Evolutionary conservation across 1,140 invertebrate species (phyloP).

Genomic region (Formica exsecta): DNA sequence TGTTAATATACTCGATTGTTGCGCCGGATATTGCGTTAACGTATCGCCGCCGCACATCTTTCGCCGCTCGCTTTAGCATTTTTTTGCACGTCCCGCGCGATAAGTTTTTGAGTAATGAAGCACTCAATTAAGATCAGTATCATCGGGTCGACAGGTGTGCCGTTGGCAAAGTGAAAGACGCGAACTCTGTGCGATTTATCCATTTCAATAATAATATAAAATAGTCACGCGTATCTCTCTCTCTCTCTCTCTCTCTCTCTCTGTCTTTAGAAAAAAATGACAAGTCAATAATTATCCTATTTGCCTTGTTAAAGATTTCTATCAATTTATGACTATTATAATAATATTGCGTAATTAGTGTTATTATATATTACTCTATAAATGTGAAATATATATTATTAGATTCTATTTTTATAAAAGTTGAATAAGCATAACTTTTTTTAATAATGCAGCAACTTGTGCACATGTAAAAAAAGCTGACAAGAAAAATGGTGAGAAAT

Average conservation of each 20-base stretch:
- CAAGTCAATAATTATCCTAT: conserved; percentile 17
- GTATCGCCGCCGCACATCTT: conserved; percentile 47
- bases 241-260: no score
- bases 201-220: conserved; percentile 24
- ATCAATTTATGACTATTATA: neutral
- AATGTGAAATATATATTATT: neutral
- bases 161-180: conserved; percentile 39
- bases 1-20: conserved; percentile 49
- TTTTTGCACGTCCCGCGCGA: conserved; percentile 39
- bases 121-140: conserved; percentile 63
- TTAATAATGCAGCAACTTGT: neutral
- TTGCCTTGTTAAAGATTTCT: neutral
- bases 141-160: conserved; percentile 43
- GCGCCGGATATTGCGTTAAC: conserved; percentile 59
- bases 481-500: neutral
- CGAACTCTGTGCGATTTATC: conserved; percentile 36
- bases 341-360: neutral
- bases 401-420: neutral
- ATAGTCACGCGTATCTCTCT: neutral
- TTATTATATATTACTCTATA: conserved; percentile 3
- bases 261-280: neutral
- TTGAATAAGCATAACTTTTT: neutral
- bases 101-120: conserved; percentile 63
- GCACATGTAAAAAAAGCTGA: neutral
- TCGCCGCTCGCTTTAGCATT: conserved; percentile 32